Base-by-base conservation (phyloP, 1,140 invertebrate genomes). In the Drosophila yakuba region DNA sequence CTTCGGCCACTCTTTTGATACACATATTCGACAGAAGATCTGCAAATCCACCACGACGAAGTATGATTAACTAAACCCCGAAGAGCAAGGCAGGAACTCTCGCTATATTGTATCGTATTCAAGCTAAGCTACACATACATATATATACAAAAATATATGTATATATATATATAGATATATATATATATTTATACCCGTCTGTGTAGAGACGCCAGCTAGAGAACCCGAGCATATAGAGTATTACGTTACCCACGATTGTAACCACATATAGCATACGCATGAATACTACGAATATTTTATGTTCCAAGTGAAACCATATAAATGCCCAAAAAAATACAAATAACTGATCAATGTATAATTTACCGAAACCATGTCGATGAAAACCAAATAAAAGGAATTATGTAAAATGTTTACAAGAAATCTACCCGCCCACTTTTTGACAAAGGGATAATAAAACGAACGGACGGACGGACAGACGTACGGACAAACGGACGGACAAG, bases 341-440 rank as follows among this genome's bases (percentile, higher is more conserved):
- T 10, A 45, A 45, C 17, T 35, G 55, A 52, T 77, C 52, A 43
- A 80, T 67, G 68, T 72, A 84, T 75, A 78, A 67, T 64, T 59
- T 69, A 45, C 64, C 45, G 64, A 75, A 41, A 39, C 14, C 45
- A 56, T 59, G 45, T 41, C 58, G 35, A 54, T 32, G 44, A 25
- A 45, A 61, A 61, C 48, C 38, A 56, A 85, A 85, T 86, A 86
- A 78, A 85, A 66, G 61, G 64, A 81, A 86, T 71, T 81, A 88
- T 88, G 81, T 72, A 75, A 74, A 85, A 82, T 67, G 77, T 86
- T 86, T 85, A 85, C 78, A 86, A 74, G 54, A 55, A 60, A 23
- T 12, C 11, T 10, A 20, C 0, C 8, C 2, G 43, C 20, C 0
- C 12, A 43, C 32, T 59, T 32, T 39, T 1, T 55, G 8, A 32